A percentile compares a stretch with the other conserved stretches of the same genome.
Conservation (phyloP, 2,888 invertebrate genomes). For the Xestia sexstrigata region DNA sequence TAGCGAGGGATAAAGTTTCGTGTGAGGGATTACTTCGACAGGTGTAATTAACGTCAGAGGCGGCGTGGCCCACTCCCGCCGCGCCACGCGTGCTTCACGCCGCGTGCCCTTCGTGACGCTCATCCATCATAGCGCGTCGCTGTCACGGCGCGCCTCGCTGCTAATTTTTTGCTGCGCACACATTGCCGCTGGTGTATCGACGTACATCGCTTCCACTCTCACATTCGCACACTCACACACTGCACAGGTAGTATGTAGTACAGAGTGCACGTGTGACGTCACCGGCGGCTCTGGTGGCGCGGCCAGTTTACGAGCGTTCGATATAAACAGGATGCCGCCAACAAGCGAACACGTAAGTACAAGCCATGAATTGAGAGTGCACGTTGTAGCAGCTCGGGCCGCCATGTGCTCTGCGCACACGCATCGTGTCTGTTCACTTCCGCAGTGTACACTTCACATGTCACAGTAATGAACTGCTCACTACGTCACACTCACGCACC, state of each 20-base stretch:
- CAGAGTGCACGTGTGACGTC: constrained; percentile 27
- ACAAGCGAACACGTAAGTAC: constrained; percentile 24
- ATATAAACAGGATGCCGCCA: constrained; percentile 57
- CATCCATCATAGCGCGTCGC: constrained; percentile 1
- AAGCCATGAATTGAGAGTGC: constrained; percentile 39
- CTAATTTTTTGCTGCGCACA: constrained; percentile 31
- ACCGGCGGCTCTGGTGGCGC: not conserved
- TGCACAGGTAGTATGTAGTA: not conserved
- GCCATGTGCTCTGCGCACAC: constrained; percentile 10
- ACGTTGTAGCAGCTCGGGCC: constrained; percentile 5
- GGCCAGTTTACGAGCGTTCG: constrained; percentile 32
- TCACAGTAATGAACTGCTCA: constrained; percentile 18
- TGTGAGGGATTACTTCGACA: constrained; percentile 41
- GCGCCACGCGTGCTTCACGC: not conserved
- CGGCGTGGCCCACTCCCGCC: not conserved
- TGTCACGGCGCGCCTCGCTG: constrained; percentile 17
- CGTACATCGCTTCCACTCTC: constrained; percentile 5
- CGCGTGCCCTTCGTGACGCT: not conserved
- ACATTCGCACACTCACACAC: not conserved
- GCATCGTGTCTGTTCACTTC: constrained; percentile 28
- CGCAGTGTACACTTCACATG: constrained; percentile 22
- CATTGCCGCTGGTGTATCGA: constrained; percentile 25
- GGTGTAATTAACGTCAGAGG: constrained; percentile 39
- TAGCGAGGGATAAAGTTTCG: constrained; percentile 4
- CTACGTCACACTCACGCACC: constrained; percentile 27